Conservation (phyloP, 2,797 vertebrate species). For the Scolopax rusticola region DNA sequence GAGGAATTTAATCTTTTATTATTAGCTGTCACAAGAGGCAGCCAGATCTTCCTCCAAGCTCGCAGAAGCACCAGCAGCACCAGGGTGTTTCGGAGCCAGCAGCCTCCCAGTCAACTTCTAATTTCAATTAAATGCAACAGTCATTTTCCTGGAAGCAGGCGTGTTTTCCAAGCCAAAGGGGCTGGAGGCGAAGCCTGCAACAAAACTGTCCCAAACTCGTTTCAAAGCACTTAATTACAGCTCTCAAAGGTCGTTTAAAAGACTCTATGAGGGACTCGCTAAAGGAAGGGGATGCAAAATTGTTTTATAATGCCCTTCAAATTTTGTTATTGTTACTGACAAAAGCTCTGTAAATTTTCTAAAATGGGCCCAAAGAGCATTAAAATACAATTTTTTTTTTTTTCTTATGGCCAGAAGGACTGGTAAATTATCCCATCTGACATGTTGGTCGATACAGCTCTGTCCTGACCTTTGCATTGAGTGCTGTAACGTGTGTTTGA, state of each 20-base stretch:
- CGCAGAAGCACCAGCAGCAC: neutral
- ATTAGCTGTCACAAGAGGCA: neutral
- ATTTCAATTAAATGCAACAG: neutral
- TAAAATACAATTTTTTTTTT: neutral
- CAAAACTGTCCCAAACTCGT: neutral
- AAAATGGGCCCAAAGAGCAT: neutral
- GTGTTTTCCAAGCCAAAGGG: neutral
- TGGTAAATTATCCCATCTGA: neutral
- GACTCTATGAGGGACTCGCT: neutral
- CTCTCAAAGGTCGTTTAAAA: neutral
- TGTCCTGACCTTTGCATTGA: neutral
- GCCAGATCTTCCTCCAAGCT: neutral
- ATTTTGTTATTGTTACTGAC: neutral
- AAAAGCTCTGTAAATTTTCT: neutral
- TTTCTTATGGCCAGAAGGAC: neutral
- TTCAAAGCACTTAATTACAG: neutral
- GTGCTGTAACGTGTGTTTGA: neutral
- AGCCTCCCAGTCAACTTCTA: neutral
- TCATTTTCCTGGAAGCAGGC: neutral
- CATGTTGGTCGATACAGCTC: neutral
- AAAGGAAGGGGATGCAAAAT: neutral
- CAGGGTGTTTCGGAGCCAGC: neutral
- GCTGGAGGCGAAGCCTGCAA: neutral
- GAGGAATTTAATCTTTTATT: neutral
- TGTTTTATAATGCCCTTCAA: neutral